Conservation (phyloP, 2,888 invertebrate species). For the Drosophila rubida region DNA sequence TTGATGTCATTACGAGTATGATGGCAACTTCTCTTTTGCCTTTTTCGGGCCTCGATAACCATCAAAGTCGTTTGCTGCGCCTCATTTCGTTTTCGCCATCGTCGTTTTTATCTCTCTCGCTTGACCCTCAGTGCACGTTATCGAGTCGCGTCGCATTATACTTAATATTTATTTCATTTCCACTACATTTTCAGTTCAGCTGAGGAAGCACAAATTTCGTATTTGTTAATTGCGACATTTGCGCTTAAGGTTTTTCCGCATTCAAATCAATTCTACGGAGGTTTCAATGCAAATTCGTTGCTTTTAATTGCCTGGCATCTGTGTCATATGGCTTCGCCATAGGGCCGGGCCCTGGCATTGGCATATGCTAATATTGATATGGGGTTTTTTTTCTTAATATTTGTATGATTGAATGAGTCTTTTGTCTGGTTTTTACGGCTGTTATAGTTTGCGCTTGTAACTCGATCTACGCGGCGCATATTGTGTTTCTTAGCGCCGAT, state of each 20-base stretch:
- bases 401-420: constrained; percentile 6
- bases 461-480: constrained; percentile 24
- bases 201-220: constrained; percentile 30
- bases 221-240: constrained; percentile 43
- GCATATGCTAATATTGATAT: constrained; percentile 35
- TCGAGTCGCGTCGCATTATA: constrained; percentile 38
- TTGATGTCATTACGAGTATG: constrained; percentile 79
- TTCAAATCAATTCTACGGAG: constrained; percentile 7
- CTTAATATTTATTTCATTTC: constrained; percentile 30
- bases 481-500: constrained; percentile 21
- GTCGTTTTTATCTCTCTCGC: constrained; percentile 27
- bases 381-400: constrained; percentile 4
- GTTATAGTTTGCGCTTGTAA: constrained; percentile 32
- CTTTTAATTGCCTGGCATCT: constrained; percentile 10
- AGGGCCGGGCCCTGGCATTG: constrained; percentile 16
- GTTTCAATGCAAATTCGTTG: constrained; percentile 11
- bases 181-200: constrained; percentile 29
- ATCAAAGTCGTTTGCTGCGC: constrained; percentile 58
- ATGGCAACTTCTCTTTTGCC: constrained; percentile 50
- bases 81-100: constrained; percentile 9
- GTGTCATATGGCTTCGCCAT: background rate
- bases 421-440: constrained; percentile 35
- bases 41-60: constrained; percentile 36
- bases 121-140: constrained; percentile 39
- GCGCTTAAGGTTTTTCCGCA: constrained; percentile 37